Percentiles rank a stretch among this genome's conserved stretches.
These are phyloP conservation scores for Bucco capensis DNA, from an alignment of 2,113 vertebrate genomes.

Conservation along the genomic window DNA sequence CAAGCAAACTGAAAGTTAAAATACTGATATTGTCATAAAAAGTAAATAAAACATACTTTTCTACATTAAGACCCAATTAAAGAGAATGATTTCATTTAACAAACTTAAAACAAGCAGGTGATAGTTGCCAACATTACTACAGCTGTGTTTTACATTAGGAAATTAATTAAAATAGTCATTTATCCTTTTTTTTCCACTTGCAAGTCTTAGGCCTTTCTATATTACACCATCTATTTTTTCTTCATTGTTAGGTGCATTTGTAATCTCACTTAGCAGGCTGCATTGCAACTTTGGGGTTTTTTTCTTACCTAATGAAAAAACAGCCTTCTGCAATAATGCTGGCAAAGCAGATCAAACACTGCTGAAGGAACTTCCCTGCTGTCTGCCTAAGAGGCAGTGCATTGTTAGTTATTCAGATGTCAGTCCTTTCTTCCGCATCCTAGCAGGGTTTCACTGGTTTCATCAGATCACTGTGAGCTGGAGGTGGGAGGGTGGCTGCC, in stretches of 20 bases:
- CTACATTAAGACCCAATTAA: slow-evolving; percentile 75
- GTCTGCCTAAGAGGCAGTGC: slow-evolving; percentile 22
- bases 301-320: slow-evolving; percentile 44
- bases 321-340: slow-evolving; percentile 13
- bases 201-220: slow-evolving; percentile 52
- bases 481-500: slow-evolving; percentile 18
- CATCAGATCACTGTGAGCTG: background rate
- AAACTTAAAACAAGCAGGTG: slow-evolving; percentile 68
- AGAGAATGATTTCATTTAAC: slow-evolving; percentile 75
- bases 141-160: slow-evolving; percentile 79
- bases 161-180: slow-evolving; percentile 79
- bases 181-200: slow-evolving; percentile 72
- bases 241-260: slow-evolving; percentile 1
- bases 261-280: slow-evolving; percentile 29
- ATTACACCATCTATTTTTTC: slow-evolving; percentile 69
- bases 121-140: slow-evolving; percentile 74
- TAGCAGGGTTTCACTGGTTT: slow-evolving; percentile 45
- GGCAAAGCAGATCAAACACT: background rate
- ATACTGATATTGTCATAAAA: slow-evolving; percentile 74
- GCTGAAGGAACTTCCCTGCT: slow-evolving; percentile 57
- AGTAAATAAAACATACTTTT: slow-evolving; percentile 75
- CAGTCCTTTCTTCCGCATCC: slow-evolving; percentile 5
- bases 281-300: background rate
- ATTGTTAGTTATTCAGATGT: slow-evolving; percentile 7
- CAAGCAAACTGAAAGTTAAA: slow-evolving; percentile 72